Evolutionary conservation across 2,888 invertebrate species (phyloP).

Genomic region (Nipponacmea schrenckii): DNA sequence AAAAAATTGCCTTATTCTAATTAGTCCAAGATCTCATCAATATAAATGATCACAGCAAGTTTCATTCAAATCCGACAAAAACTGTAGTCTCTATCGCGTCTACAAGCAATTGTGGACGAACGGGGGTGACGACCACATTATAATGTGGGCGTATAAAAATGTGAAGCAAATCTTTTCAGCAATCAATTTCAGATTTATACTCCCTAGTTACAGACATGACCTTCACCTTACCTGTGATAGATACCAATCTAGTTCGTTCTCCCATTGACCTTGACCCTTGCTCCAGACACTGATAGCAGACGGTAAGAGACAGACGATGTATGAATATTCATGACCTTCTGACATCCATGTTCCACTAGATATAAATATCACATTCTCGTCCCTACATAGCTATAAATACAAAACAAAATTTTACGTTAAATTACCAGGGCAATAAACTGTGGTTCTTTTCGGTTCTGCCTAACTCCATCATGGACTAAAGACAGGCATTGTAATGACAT

Average conservation of each 20-base stretch:
- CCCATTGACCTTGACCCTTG: constrained; percentile 25
- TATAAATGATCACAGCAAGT: no score
- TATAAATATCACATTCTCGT: constrained; percentile 26
- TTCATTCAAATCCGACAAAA: no score
- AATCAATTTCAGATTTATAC: no score
- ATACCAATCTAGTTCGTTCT: constrained; percentile 34
- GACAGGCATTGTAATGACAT: no score
- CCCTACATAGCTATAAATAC: constrained; percentile 24
- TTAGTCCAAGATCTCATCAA: no score
- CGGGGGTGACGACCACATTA: no score
- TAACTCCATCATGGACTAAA: constrained; percentile 10
- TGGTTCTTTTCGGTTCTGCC: constrained; percentile 4
- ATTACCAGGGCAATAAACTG: background rate
- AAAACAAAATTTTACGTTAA: background rate
- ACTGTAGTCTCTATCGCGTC: no score
- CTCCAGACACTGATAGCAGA: constrained; percentile 32
- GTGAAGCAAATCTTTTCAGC: no score
- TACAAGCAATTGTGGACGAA: no score
- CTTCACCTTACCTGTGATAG: constrained; percentile 25
- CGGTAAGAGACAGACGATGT: constrained; percentile 28
- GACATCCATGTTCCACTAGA: constrained; percentile 17
- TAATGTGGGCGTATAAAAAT: no score
- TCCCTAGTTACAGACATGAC: no score
- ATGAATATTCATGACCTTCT: constrained; percentile 12
- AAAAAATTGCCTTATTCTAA: no score